A percentile compares a stretch with the other conserved stretches of the same genome.
phyloP scores from a whole-genome alignment of 2,888 invertebrate genomes.

The Ferrisia virgata region DNA sequence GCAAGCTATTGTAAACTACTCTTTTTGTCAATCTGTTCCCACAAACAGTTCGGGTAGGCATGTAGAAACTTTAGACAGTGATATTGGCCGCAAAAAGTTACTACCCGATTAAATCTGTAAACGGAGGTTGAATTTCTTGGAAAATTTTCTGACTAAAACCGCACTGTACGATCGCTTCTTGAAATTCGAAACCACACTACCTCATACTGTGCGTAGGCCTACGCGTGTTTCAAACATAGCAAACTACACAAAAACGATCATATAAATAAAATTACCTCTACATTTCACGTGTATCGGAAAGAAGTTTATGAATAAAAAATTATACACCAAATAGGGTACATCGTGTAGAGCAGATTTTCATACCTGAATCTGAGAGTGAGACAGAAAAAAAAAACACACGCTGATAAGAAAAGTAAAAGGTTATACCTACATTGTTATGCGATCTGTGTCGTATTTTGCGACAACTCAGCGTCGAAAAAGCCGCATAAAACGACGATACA shows the following conservation, averaged over 20 bases:
- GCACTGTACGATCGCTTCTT: not conserved
- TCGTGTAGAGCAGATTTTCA: not conserved
- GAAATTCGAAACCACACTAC: not conserved
- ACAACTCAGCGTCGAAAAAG: not conserved
- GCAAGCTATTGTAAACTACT: no score
- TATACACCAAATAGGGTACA: no score
- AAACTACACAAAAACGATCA: not conserved
- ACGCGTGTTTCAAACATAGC: not conserved
- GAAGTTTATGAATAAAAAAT: not conserved
- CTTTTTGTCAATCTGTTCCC: not conserved
- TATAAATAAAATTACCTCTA: not conserved
- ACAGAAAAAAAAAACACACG: not conserved
- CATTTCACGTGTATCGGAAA: not conserved
- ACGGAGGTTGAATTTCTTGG: not conserved
- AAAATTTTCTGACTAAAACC: not conserved
- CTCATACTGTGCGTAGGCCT: not conserved
- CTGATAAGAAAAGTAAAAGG: not conserved
- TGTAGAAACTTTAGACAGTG: not conserved
- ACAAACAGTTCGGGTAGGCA: no score
- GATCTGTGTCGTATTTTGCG: not conserved
- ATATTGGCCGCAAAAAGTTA: not conserved
- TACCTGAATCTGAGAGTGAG: not conserved
- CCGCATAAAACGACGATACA: not conserved
- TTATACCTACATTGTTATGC: not conserved
- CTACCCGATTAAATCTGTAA: not conserved